These are phyloP conservation scores for Lithobates sylvaticus DNA, from an alignment of 2,797 vertebrate species.

Conservation along the genomic window DNA sequence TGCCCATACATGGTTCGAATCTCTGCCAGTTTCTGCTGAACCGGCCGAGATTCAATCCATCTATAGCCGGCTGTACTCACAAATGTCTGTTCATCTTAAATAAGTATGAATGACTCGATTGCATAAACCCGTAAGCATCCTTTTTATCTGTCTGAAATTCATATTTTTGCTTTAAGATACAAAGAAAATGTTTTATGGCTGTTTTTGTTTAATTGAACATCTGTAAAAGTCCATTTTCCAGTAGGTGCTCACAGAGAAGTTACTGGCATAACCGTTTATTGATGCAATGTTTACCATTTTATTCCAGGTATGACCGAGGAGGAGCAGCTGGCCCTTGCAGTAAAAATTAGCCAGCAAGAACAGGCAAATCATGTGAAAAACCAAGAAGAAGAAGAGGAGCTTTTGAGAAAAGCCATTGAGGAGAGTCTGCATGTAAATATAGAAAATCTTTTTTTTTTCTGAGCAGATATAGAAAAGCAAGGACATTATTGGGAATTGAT, in stretches of 20 bases:
- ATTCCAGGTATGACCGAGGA: conserved; percentile 92
- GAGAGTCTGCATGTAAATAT: conserved; percentile 88
- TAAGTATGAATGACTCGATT: too few relatives aligned
- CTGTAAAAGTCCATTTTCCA: not conserved
- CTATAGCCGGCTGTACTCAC: too few relatives aligned
- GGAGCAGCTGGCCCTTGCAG: conserved; percentile 90
- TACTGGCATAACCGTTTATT: not conserved
- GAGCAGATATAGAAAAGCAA: not conserved
- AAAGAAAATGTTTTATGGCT: not conserved
- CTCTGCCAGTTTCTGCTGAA: too few relatives aligned
- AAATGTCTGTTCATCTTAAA: too few relatives aligned
- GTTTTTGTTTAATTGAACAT: not conserved
- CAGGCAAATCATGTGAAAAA: conserved; percentile 78
- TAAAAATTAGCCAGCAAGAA: conserved; percentile 91
- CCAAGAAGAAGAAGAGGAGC: conserved; percentile 85
- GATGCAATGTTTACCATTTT: not conserved
- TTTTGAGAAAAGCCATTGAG: conserved; percentile 88
- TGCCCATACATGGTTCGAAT: too few relatives aligned
- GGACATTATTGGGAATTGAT: too few relatives aligned
- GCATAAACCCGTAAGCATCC: too few relatives aligned
- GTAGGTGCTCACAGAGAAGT: not conserved
- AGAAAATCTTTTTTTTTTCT: too few relatives aligned
- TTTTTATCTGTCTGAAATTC: too few relatives aligned
- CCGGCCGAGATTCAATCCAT: too few relatives aligned
- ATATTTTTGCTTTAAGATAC: not conserved